Percentiles rank a stretch among this genome's conserved stretches.
phyloP scores from a whole-genome alignment of 2,113 vertebrate genomes.

The Zapornia atra region DNA sequence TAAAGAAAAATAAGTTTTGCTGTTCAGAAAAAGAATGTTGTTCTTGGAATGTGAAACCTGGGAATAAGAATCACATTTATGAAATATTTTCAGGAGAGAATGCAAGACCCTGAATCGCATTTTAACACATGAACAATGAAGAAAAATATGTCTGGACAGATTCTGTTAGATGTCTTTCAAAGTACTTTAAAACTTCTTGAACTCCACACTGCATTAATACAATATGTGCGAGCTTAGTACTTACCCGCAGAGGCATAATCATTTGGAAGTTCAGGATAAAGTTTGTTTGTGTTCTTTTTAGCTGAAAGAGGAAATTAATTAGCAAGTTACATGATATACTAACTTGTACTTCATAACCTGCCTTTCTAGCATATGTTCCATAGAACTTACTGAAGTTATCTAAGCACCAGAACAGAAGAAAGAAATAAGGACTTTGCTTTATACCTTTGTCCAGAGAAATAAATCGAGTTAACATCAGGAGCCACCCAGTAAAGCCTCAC shows the following conservation, averaged over 20 bases:
- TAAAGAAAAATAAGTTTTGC: not conserved
- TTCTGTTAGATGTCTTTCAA: not conserved
- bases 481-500: not conserved
- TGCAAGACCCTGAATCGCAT: not conserved
- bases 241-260: constrained; percentile 66
- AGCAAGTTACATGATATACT: not conserved
- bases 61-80: not conserved
- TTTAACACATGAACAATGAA: not conserved
- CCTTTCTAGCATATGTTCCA: not conserved
- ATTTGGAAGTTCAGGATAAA: constrained; percentile 78
- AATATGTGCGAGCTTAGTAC: not conserved
- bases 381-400: not conserved
- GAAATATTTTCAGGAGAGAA: not conserved
- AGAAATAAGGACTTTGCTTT: not conserved
- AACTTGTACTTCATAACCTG: not conserved
- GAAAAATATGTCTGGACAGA: not conserved
- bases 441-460: not conserved
- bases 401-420: not conserved
- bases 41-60: not conserved
- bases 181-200: not conserved
- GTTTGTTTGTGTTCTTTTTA: constrained; percentile 61
- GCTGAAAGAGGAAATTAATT: constrained; percentile 47
- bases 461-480: not conserved
- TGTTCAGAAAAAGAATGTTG: not conserved
- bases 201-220: not conserved